phyloP scores from a whole-genome alignment of 2,888 invertebrate species.

The Polyploca ridens region DNA sequence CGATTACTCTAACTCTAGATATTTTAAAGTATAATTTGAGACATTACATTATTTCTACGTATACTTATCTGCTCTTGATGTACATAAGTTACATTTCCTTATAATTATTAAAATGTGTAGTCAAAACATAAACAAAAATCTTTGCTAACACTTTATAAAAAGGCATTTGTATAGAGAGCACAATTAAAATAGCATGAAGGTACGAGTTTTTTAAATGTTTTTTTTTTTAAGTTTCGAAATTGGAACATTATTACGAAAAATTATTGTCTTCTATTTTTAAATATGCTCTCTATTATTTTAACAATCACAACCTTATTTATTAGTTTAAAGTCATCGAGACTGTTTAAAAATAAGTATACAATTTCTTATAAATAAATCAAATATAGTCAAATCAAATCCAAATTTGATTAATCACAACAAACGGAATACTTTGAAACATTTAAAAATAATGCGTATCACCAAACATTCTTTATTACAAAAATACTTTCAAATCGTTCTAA shows the following conservation, averaged over 20 bases:
- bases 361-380: background rate
- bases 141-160: background rate
- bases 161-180: background rate
- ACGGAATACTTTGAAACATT: background rate
- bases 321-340: slow-evolving; percentile 29
- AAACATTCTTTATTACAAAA: background rate
- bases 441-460: background rate
- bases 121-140: slow-evolving; percentile 1
- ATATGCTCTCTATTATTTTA: background rate
- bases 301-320: slow-evolving; percentile 18
- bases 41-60: too few species aligned
- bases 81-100: background rate
- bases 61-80: background rate
- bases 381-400: background rate
- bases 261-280: too few species aligned
- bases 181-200: background rate
- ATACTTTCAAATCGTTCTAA: too few species aligned
- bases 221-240: too few species aligned
- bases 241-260: too few species aligned
- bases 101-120: background rate
- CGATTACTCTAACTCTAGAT: too few species aligned
- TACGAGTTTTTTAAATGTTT: too few species aligned
- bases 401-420: background rate
- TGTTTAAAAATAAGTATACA: slow-evolving; percentile 15
- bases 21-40: too few species aligned